These are phyloP conservation scores for Torymus texanus DNA, from an alignment of 2,888 invertebrate species.

Conservation along the genomic window DNA sequence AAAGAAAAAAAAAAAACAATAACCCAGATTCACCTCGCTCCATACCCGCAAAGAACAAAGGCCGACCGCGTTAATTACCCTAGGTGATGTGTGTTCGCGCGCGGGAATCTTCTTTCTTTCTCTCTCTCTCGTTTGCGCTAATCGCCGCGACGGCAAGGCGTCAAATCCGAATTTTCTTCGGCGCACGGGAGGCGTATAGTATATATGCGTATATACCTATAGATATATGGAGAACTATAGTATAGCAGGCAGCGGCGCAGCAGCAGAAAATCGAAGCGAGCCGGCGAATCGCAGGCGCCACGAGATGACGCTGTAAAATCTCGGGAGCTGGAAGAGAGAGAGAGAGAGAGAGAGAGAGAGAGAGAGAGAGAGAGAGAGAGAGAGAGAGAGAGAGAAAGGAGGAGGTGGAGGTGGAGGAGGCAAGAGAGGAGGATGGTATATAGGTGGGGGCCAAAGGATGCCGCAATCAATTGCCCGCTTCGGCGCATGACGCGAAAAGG, in stretches of 20 bases:
- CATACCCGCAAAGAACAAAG: slow-evolving; percentile 37
- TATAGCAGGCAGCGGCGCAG: not conserved
- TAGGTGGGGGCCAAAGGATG: slow-evolving; percentile 28
- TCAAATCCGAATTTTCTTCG: slow-evolving; percentile 65
- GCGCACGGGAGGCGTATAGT: slow-evolving; percentile 7
- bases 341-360: no score
- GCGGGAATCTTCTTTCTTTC: not conserved
- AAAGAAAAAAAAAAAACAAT: slow-evolving; percentile 3
- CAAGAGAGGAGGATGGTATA: not conserved
- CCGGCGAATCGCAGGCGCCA: slow-evolving; percentile 66
- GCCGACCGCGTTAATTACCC: slow-evolving; percentile 40
- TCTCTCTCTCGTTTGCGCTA: slow-evolving; percentile 57
- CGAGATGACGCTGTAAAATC: slow-evolving; percentile 67
- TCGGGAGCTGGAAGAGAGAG: not conserved
- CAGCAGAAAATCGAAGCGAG: slow-evolving; percentile 52
- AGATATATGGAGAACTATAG: not conserved
- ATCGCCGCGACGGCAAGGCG: slow-evolving; percentile 60
- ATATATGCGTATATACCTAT: no score
- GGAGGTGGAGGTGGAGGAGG: not conserved
- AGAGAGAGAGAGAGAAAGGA: not conserved
- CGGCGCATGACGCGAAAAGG: slow-evolving; percentile 33
- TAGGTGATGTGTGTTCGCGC: not conserved
- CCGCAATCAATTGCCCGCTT: slow-evolving; percentile 55
- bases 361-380: no score
- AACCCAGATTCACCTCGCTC: slow-evolving; percentile 12